Evolutionary conservation across 2,797 vertebrate species (phyloP), one percentile per base, ranked within the genome.

Genomic region (Novumbra hubbsi): DNA sequence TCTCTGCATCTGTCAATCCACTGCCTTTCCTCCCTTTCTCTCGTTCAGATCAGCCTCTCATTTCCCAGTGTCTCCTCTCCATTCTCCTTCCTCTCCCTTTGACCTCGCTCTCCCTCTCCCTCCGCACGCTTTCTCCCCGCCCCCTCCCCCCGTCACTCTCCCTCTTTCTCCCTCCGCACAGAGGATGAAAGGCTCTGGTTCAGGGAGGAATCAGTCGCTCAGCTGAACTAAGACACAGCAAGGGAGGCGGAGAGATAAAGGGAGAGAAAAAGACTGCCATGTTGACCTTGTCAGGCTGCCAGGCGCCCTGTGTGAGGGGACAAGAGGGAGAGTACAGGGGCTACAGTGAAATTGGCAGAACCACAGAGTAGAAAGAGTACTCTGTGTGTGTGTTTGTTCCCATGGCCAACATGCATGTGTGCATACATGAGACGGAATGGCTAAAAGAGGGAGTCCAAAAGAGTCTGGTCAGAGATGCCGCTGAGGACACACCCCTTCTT

Each of bases 241-340:
- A 49, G 71, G 45, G 68, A 27, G 60, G 49, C 41, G 38, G 72
- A 62, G 38, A 21, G 76, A 75, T 67, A 45, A 74, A 70, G 64
- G 19, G 64, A 14, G 28, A 38, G 48, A 52, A n/a, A 41, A 73
- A 79, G 70, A 19, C 72, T 83, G 78, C 81, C 72, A 76, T 85
- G 79, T 85, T 85, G 83, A 85, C 80, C 80, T 84, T 84, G 85
- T 85, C 85, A 75, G 70, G 76, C 75, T 78, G 80, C 78, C 79
- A 84, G 83, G 74, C 73, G 0, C n/a, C 32, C n/a, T 17, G 11
- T 57, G 34, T 41, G 34, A 21, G 32, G 24, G 17, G 67, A 16
- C 3, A 12, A 73, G 69, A 78, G 65, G 55, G 67, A 19, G 79
- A 75, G 77, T 73, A 72, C 45, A 73, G 52, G 72, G 75, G 72